Evolutionary conservation across 2,113 vertebrate genomes (phyloP), one percentile per base, ranked within the genome.

Genomic region (Lipophrys pholis): DNA sequence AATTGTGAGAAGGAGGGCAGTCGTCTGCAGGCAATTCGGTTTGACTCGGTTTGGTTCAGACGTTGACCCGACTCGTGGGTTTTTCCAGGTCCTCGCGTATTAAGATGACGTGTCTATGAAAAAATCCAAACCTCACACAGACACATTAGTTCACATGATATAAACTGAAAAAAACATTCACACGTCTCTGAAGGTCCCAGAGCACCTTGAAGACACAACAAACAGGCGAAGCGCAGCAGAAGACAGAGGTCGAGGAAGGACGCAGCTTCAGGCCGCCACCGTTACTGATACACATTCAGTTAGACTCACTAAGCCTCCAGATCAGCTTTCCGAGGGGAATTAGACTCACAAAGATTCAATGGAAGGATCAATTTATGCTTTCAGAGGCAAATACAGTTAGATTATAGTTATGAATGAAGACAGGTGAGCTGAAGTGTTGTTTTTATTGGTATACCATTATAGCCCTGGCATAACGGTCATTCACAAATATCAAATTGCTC

Each of bases 201-300:
- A 80, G 72, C 0, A 39, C 17, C 60, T 16, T 46, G 57, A 43
- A 90, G 87, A 92, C 83, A 88, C 76, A 90, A 90, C 83, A 90
- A 67, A 30, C 49, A 69, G 59, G 69, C 76, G 50, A 75, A 71
- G 51, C 46, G 58, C 76, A 17, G 63, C 46, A 59, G 53, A 72
- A 52, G 68, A 65, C 55, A 63, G 75, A 85, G 83, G 88, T 76
- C 57, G 35, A 57, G 76, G 73, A 86, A 85, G 84, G 82, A 87
- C 7, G 39, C 76, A 63, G 76, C 70, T 72, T 64, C 53, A 69
- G 54, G 69, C 64, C 48, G 68, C 57, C 40, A 53, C 42, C 11
- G 48, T 46, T 65, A 39, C 51, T 66, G 62, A 76, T 67, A 78
- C 42, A 75, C 87, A 73, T 61, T 87, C 68, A 67, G 50, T 58